Percentiles rank a stretch among this genome's conserved stretches.
Conservation (phyloP, 2,797 vertebrate species). For the Channallabes apus region DNA sequence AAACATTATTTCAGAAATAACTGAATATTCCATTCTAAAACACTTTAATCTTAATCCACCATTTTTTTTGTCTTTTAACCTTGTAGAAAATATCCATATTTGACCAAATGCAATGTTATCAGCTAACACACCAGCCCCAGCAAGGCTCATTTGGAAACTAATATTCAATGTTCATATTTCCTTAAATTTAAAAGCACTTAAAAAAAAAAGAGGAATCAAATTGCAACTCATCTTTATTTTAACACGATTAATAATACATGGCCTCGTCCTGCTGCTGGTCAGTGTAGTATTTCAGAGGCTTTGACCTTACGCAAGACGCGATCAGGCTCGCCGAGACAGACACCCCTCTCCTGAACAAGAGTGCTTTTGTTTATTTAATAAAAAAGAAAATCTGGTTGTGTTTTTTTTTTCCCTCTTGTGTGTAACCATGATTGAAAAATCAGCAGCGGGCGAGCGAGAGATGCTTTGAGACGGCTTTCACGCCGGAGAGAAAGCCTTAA, state of each 20-base stretch:
- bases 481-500: slow-evolving; percentile 17
- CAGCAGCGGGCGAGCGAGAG: neutral
- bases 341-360: neutral
- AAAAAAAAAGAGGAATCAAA: neutral
- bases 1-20: no score
- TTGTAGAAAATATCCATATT: neutral
- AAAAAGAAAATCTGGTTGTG: neutral
- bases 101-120: neutral
- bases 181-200: neutral
- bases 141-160: slow-evolving; percentile 1
- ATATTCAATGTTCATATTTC: neutral
- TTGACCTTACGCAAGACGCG: neutral
- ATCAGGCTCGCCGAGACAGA: neutral
- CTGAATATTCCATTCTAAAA: neutral
- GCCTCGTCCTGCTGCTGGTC: neutral
- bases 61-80: no score
- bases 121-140: neutral
- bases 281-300: slow-evolving; percentile 30
- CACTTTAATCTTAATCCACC: neutral
- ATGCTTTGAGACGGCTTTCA: neutral
- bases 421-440: neutral
- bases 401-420: no score
- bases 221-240: slow-evolving; percentile 41
- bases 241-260: slow-evolving; percentile 23
- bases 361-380: neutral